Base-by-base conservation (phyloP, 2,797 vertebrate genomes). In the Vultur gryphus region DNA sequence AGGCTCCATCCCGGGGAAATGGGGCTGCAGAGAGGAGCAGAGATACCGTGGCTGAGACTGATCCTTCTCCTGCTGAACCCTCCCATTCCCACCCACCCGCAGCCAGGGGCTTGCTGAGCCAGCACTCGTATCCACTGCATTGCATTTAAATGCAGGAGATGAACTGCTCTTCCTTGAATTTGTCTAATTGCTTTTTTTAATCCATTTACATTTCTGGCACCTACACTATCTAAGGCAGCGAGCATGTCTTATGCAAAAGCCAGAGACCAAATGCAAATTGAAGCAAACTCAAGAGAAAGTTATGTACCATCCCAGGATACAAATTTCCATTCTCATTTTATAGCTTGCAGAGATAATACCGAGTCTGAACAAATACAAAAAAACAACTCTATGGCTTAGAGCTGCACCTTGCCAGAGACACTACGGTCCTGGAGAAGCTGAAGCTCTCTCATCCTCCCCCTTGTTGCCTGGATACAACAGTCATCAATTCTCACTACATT, bases 381-480 rank as follows among this genome's bases (percentile, higher is more conserved):
- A 84, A 85, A 18, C 55, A 77, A 19, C 43, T 57, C 54, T 4
- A 21, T 10, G 5, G 43, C 54, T 80, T 24, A 72, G 43, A 84
- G 46, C 72, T 55, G 70, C 70, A 79, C 77, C 66, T 93, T 84
- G 85, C 69, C 86, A 87, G 65, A 51, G 41, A 65, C 79, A 79
- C 24, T 71, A 33, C 33, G 8, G 41, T 61, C 71, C 82, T 93
- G 70, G 46, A 52, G n/a, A 84, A 78, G 59, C n/a, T 81, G 79
- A 62, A 83, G 88, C 65, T 89, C 62, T 48, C 59, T 66, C 65
- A 89, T 89, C 94, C 92, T 94, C 88, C 89, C 79, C 94, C 64
- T 95, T 84, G 81, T 94, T 93, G 76, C 91, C 90, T 96, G 67
- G 94, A 80, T 89, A 94, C 92, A 89, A 82, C 18, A 96, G 94